Conservation (phyloP, 2,113 vertebrate species). For the Mastomys coucha region DNA sequence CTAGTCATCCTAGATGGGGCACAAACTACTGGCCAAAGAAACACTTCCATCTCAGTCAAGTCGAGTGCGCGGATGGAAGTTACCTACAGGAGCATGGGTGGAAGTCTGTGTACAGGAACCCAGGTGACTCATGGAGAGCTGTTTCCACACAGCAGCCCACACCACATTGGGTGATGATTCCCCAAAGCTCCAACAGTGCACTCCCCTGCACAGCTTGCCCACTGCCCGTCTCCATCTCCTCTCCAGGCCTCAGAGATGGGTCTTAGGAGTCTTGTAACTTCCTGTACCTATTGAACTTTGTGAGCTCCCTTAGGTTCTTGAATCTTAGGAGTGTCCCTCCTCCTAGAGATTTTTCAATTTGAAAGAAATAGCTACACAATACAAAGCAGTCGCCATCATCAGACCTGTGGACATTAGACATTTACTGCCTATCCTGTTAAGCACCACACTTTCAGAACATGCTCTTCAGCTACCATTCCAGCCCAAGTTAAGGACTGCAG, state of each 20-base stretch:
- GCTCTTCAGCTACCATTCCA: slow-evolving; percentile 22
- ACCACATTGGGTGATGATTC: not conserved
- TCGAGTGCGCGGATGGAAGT: not conserved
- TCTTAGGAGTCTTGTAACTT: not conserved
- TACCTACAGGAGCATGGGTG: not conserved
- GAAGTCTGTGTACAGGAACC: not conserved
- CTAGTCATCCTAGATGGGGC: not conserved
- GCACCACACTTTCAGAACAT: not conserved
- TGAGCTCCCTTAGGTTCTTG: not conserved
- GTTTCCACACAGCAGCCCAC: not conserved
- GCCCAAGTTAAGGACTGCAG: not conserved
- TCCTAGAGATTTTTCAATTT: not conserved
- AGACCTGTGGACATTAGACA: not conserved
- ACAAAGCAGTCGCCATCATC: not conserved
- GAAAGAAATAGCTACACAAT: not conserved
- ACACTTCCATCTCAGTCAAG: not conserved
- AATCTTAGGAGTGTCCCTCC: not conserved
- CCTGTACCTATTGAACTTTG: not conserved
- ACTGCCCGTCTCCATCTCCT: too few species aligned
- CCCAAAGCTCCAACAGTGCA: not conserved
- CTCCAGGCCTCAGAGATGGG: not conserved
- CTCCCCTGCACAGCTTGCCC: not conserved
- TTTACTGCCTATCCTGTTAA: not conserved
- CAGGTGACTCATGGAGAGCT: not conserved
- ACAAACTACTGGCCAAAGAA: not conserved